Evolutionary conservation across 37 sponge, comb jelly and placozoan genomes (phyloP).

Genomic region (Haliclona indistincta): DNA sequence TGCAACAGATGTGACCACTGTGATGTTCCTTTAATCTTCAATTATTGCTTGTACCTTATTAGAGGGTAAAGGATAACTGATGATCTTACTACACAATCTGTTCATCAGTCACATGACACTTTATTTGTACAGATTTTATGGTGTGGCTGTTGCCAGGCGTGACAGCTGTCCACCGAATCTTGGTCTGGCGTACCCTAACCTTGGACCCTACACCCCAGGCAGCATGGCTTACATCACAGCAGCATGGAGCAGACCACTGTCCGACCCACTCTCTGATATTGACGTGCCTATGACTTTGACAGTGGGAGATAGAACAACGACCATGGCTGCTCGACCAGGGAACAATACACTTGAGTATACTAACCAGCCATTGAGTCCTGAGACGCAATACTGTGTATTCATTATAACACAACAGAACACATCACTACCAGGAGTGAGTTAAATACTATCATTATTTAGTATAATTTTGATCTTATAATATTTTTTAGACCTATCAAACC

Average conservation of each 20-base stretch:
- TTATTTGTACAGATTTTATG: conserved; percentile 32
- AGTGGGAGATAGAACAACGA: conserved; percentile 29
- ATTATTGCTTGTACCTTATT: conserved; percentile 1
- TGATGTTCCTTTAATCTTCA: not conserved
- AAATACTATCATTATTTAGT: too few relatives aligned
- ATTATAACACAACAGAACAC: not conserved
- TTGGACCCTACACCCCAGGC: not conserved
- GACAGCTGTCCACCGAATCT: not conserved
- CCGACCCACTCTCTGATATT: too few relatives aligned
- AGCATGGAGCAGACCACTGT: conserved; percentile 17
- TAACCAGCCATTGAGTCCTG: conserved; percentile 3
- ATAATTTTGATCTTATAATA: too few relatives aligned
- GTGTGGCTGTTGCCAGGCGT: conserved; percentile 21
- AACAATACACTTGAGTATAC: too few relatives aligned
- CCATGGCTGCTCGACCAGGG: conserved; percentile 6
- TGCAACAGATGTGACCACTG: too few relatives aligned
- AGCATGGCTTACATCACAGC: conserved; percentile 36
- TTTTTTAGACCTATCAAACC: too few relatives aligned
- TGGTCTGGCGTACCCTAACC: conserved; percentile 2
- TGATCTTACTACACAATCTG: not conserved
- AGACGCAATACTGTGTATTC: conserved; percentile 23
- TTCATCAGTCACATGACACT: not conserved
- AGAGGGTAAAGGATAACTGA: too few relatives aligned
- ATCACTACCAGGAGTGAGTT: not conserved
- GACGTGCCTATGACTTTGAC: conserved; percentile 10